These are phyloP conservation scores for Sitta carolinensis DNA, from an alignment of 2,797 vertebrate species.

Conservation along the genomic window DNA sequence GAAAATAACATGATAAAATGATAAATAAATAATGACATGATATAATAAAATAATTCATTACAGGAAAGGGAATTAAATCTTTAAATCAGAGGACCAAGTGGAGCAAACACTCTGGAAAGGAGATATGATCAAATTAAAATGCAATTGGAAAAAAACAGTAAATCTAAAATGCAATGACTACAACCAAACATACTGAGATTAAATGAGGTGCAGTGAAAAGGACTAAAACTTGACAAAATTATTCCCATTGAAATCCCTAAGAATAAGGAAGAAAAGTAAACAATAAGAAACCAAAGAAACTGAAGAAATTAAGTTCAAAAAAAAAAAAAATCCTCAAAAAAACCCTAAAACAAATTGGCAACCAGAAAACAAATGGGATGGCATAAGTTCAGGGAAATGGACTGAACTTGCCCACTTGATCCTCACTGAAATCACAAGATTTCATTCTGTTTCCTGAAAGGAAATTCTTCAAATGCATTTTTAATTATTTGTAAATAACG, in stretches of 20 bases:
- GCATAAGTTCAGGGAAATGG: not conserved
- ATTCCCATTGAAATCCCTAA: not conserved
- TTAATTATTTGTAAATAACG: not conserved
- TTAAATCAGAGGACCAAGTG: not conserved
- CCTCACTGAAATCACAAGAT: fast-evolving
- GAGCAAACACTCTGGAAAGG: not conserved
- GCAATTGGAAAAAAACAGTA: not conserved
- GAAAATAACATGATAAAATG: not conserved
- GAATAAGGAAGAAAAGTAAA: not conserved
- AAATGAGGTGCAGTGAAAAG: not conserved
- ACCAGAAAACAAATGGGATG: not conserved
- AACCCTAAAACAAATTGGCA: not conserved
- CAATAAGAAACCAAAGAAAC: not conserved
- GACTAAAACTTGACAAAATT: not conserved
- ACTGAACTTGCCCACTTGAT: fast-evolving
- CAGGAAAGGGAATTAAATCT: not conserved
- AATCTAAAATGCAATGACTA: not conserved
- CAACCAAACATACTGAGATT: not conserved
- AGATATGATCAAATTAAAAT: not conserved
- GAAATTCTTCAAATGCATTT: not conserved
- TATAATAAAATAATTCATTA: not conserved
- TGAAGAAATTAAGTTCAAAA: no score
- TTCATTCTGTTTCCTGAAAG: not conserved
- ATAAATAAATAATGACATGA: not conserved
- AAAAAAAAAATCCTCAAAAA: no score